These are phyloP conservation scores for Pitangus sulphuratus DNA, from an alignment of 2,797 vertebrate species.

Conservation along the genomic window DNA sequence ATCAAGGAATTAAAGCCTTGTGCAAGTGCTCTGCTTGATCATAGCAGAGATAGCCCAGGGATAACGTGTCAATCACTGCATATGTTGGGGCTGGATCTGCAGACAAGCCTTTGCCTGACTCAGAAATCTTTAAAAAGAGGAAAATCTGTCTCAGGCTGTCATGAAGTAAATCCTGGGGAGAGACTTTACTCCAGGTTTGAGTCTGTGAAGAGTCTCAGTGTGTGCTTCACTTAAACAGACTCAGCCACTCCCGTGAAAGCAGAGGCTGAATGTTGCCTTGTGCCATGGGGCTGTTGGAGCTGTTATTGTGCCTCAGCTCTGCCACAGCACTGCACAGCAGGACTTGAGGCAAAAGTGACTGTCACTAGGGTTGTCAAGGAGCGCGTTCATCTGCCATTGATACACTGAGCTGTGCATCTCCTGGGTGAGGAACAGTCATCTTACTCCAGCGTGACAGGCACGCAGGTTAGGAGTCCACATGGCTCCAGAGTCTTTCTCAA, in stretches of 20 bases:
- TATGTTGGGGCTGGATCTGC: background rate
- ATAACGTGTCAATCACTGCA: background rate
- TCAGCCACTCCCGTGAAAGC: background rate
- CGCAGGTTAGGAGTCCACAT: fast-evolving
- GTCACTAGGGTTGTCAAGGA: background rate
- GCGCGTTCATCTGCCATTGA: background rate
- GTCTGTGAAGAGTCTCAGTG: background rate
- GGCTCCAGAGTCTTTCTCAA: background rate
- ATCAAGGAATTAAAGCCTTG: background rate
- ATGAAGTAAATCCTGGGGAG: background rate
- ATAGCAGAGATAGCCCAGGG: background rate
- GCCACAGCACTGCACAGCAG: background rate
- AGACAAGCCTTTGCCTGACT: background rate
- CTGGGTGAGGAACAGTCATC: background rate
- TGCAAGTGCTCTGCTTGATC: background rate
- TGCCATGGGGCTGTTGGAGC: background rate
- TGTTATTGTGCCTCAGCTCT: background rate
- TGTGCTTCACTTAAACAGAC: background rate
- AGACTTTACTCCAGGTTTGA: background rate
- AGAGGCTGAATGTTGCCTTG: background rate
- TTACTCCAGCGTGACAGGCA: background rate
- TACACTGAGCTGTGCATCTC: background rate
- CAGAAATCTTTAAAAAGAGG: background rate
- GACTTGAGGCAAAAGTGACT: background rate
- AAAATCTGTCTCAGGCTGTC: background rate